Evolutionary conservation across 2,113 vertebrate genomes (phyloP).

Genomic region (Rhinoderma darwinii): DNA sequence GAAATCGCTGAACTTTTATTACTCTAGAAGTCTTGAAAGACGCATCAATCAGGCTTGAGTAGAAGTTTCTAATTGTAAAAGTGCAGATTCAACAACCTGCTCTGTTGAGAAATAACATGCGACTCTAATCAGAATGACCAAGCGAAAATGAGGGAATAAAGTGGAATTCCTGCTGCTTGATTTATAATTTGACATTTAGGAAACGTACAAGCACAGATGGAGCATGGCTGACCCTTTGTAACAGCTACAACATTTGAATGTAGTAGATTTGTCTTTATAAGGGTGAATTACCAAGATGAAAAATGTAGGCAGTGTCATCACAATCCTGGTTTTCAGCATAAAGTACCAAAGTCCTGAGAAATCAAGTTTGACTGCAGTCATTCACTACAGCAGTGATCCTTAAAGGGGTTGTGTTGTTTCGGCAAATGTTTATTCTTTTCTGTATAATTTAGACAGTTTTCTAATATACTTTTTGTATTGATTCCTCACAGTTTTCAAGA

Average conservation of each 20-base stretch:
- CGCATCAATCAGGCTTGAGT: background rate
- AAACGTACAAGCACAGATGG: background rate
- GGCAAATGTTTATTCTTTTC: too few relatives aligned
- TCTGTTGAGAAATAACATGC: background rate
- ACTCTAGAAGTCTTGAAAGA: background rate
- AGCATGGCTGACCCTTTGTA: background rate
- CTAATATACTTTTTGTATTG: too few relatives aligned
- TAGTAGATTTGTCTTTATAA: background rate
- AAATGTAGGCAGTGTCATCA: background rate
- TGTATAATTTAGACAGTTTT: too few relatives aligned
- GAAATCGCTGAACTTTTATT: background rate
- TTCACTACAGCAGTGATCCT: background rate
- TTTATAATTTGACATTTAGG: background rate
- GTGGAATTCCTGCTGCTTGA: background rate
- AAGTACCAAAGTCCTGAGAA: too few relatives aligned
- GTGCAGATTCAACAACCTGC: conserved; percentile 1
- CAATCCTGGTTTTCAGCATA: too few relatives aligned
- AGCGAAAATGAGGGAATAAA: background rate
- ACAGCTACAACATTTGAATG: background rate
- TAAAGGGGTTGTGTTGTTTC: too few relatives aligned
- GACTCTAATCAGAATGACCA: background rate
- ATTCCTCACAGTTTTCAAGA: too few relatives aligned
- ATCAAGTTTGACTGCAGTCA: too few relatives aligned
- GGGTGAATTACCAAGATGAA: background rate
- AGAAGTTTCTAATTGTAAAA: background rate